Conservation (phyloP, 1,140 invertebrate genomes). For the Nephila pilipes region DNA sequence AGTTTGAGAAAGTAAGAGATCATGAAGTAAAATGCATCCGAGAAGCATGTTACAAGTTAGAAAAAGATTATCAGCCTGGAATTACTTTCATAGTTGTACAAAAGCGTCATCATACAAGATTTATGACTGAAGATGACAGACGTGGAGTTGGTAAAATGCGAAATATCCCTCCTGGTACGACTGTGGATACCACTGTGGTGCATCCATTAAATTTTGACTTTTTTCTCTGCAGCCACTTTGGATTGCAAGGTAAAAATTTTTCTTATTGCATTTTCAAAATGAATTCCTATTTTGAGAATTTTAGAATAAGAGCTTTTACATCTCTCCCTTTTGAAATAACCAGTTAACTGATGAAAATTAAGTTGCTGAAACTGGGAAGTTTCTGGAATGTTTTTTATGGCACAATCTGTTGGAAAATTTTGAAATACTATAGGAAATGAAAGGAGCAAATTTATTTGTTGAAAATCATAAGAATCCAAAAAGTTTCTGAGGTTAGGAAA, state of each 20-base stretch:
- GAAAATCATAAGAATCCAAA: too few species aligned
- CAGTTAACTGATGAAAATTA: too few species aligned
- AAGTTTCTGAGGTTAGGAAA: too few species aligned
- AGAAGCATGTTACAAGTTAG: slow-evolving; percentile 81
- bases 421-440: too few species aligned
- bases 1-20: slow-evolving; percentile 80
- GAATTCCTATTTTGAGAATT: too few species aligned
- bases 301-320: too few species aligned
- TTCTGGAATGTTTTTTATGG: too few species aligned
- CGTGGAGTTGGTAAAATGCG: slow-evolving; percentile 79
- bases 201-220: slow-evolving; percentile 92
- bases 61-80: slow-evolving; percentile 78
- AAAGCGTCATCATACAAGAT: slow-evolving; percentile 78
- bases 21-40: slow-evolving; percentile 77
- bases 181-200: slow-evolving; percentile 90
- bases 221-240: slow-evolving; percentile 88
- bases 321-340: too few species aligned
- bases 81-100: slow-evolving; percentile 79
- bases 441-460: too few species aligned
- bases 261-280: too few species aligned
- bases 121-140: slow-evolving; percentile 77
- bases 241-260: slow-evolving; percentile 82
- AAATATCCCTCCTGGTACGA: slow-evolving; percentile 92
- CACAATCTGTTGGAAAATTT: too few species aligned
- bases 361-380: too few species aligned